Conservation (phyloP, 1,140 invertebrate species). For the Limonius californicus region DNA sequence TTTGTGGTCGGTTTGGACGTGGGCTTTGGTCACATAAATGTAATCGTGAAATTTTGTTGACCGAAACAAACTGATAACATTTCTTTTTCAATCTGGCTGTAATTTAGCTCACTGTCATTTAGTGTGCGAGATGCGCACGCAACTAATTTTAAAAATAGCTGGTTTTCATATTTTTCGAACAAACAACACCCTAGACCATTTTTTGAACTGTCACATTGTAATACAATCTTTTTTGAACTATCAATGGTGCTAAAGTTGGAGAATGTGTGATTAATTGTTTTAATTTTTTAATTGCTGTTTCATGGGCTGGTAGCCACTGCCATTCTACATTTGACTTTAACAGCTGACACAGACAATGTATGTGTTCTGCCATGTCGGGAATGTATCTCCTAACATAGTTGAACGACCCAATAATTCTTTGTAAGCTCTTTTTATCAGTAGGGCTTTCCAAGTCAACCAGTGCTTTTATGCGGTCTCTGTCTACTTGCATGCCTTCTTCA, state of each 20-base stretch:
- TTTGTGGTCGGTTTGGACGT: constrained; percentile 21
- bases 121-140: constrained; percentile 13
- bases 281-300: not conserved
- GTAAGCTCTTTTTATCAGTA: constrained; percentile 4
- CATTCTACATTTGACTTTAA: constrained; percentile 4
- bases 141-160: constrained; percentile 12
- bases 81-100: constrained; percentile 45
- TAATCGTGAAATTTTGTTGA: constrained; percentile 48
- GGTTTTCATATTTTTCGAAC: constrained; percentile 15
- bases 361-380: not conserved
- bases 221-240: constrained; percentile 6
- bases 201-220: constrained; percentile 15
- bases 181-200: constrained; percentile 14
- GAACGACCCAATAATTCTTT: constrained; percentile 11
- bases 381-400: constrained; percentile 8
- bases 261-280: not conserved
- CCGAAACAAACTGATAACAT: constrained; percentile 48
- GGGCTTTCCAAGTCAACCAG: not conserved
- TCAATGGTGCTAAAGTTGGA: not conserved
- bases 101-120: constrained; percentile 26
- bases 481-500: constrained; percentile 1
- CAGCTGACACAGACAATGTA: not conserved
- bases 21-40: constrained; percentile 35
- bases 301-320: not conserved
- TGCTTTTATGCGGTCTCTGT: constrained; percentile 1